A percentile compares a stretch with the other conserved stretches of the same genome.
Evolutionary conservation across 2,113 vertebrate species (phyloP).

Genomic region (Pithys albifrons): DNA sequence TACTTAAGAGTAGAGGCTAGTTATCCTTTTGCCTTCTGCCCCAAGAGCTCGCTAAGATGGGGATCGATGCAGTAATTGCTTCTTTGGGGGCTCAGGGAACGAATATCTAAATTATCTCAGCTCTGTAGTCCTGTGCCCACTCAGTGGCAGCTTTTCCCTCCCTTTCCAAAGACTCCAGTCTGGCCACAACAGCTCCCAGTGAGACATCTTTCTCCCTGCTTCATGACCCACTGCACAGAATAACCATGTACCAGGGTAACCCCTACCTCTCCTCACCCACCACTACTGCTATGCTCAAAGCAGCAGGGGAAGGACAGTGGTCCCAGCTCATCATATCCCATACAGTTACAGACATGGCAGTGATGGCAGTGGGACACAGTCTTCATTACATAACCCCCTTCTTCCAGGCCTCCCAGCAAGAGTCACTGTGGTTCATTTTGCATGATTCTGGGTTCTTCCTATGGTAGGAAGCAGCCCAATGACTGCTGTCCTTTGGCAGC

Average conservation of each 20-base stretch:
- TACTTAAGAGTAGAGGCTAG: constrained; percentile 32
- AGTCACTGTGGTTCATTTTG: accelerated
- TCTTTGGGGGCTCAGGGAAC: neutral
- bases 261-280: neutral
- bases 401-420: neutral
- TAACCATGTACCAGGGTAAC: accelerated
- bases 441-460: neutral
- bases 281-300: neutral
- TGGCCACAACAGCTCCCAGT: accelerated
- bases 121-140: neutral
- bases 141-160: neutral
- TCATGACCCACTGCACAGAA: neutral
- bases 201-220: neutral
- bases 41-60: accelerated
- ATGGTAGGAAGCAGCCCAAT: neutral
- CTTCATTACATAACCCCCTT: neutral
- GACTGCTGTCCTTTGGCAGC: neutral
- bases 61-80: neutral
- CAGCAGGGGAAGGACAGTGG: neutral
- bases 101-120: neutral
- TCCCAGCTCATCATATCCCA: neutral
- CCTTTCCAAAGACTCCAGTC: neutral
- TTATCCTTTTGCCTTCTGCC: constrained; percentile 43
- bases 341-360: accelerated
- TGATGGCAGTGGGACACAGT: neutral